phyloP scores from a whole-genome alignment of 2,113 vertebrate species.

The Alces alces region DNA sequence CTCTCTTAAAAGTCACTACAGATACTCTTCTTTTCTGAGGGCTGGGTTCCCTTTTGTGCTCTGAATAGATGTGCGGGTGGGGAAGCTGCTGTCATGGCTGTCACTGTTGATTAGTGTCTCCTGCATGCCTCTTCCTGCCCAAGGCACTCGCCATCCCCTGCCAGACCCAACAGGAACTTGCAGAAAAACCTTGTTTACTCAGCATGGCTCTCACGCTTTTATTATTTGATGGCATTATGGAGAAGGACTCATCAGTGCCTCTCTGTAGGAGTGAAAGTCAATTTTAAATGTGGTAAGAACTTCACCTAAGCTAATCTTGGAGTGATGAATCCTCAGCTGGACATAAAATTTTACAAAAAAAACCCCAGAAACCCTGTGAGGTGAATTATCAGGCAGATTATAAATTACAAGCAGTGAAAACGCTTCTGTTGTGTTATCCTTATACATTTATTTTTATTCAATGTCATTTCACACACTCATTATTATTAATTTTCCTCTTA shows the following conservation, averaged over 20 bases:
- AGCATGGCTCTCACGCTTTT: not conserved
- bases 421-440: not conserved
- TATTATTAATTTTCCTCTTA: not conserved
- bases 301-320: not conserved
- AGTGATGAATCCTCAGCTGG: not conserved
- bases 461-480: not conserved
- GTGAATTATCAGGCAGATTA: not conserved
- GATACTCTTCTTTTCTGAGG: not conserved
- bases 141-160: not conserved
- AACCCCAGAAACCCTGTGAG: not conserved
- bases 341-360: not conserved
- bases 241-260: not conserved
- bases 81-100: not conserved
- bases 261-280: not conserved
- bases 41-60: not conserved
- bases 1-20: not conserved
- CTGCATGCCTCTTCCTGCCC: not conserved
- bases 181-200: not conserved
- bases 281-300: not conserved
- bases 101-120: slow-evolving; percentile 53
- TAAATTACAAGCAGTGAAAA: not conserved
- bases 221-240: not conserved
- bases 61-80: slow-evolving; percentile 18
- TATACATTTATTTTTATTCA: not conserved
- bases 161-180: not conserved